Evolutionary conservation across 1,140 invertebrate species (phyloP).

Genomic region (Euwallacea similis): DNA sequence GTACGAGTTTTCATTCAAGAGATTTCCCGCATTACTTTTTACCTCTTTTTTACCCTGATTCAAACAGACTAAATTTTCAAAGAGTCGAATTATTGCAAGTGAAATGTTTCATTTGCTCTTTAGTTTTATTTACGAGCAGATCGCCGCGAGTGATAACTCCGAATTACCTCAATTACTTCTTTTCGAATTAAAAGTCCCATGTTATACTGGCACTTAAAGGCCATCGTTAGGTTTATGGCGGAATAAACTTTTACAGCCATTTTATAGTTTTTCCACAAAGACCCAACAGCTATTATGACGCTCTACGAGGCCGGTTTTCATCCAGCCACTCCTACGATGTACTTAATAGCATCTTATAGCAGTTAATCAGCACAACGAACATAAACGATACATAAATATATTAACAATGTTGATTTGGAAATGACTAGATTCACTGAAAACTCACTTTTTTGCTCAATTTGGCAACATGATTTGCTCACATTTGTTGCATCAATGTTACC

Average conservation of each 20-base stretch:
- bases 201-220: slow-evolving; percentile 8
- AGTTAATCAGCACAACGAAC: too few species aligned
- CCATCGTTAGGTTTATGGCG: slow-evolving; percentile 8
- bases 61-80: not conserved
- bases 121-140: not conserved
- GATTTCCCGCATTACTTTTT: not conserved
- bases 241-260: slow-evolving; percentile 6
- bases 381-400: too few species aligned
- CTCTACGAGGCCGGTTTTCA: not conserved
- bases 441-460: too few species aligned
- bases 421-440: too few species aligned
- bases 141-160: not conserved
- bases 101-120: too few species aligned
- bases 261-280: slow-evolving; percentile 7
- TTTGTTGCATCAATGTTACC: too few species aligned
- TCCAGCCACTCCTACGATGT: not conserved
- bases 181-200: slow-evolving; percentile 11
- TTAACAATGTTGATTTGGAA: too few species aligned
- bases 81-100: too few species aligned
- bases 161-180: slow-evolving; percentile 8
- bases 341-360: too few species aligned
- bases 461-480: too few species aligned
- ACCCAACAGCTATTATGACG: not conserved
- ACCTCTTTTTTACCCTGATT: slow-evolving; percentile 1
- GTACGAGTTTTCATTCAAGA: slow-evolving; percentile 35